Evolutionary conservation across 2,113 vertebrate genomes (phyloP).

Genomic region (Microcebus murinus): DNA sequence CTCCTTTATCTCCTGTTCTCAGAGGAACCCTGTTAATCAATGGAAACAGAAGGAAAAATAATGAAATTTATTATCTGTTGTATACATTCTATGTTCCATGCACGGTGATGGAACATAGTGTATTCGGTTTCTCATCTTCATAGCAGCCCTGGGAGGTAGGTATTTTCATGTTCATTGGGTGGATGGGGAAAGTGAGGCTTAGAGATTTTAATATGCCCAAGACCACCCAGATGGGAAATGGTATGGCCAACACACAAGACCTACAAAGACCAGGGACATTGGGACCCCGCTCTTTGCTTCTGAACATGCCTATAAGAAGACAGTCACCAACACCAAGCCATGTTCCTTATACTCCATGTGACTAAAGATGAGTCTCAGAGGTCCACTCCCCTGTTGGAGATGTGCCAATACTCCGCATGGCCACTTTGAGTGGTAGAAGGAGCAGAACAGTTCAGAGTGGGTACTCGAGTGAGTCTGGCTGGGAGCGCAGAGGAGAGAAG

Average conservation of each 20-base stretch:
- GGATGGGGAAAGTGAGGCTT: not conserved
- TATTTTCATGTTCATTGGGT: not conserved
- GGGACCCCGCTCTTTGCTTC: not conserved
- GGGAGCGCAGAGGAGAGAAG: not conserved
- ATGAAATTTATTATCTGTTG: not conserved
- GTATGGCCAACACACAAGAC: not conserved
- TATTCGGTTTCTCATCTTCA: not conserved
- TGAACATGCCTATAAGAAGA: not conserved
- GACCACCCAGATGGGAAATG: not conserved
- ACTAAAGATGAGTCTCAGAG: not conserved
- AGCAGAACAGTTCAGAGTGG: not conserved
- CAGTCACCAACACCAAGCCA: no score
- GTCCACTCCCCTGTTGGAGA: not conserved
- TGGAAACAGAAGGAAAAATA: not conserved
- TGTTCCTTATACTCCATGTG: fast-evolving
- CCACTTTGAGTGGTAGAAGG: not conserved
- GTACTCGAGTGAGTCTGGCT: not conserved
- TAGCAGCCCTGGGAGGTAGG: not conserved
- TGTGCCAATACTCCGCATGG: not conserved
- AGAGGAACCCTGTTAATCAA: not conserved
- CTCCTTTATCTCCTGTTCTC: not conserved
- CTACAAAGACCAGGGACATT: no score
- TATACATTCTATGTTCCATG: fast-evolving
- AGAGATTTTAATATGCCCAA: not conserved
- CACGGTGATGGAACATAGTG: not conserved